These are phyloP conservation scores for Zhuqinia jingwanae DNA, from an alignment of 2,888 invertebrate species.

Conservation along the genomic window DNA sequence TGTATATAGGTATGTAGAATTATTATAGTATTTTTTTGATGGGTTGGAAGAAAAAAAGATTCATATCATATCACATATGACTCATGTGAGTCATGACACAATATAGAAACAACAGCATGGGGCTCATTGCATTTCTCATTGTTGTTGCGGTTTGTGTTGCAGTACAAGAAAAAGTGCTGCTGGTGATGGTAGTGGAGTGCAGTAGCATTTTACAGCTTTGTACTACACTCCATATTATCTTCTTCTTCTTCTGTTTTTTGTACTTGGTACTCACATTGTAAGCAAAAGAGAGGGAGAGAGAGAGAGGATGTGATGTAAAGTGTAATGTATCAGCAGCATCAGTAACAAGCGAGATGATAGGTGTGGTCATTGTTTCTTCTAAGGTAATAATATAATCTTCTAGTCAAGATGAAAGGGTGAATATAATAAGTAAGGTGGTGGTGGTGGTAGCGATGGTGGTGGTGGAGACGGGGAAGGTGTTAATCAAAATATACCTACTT, in stretches of 20 bases:
- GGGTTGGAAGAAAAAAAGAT: constrained; percentile 20
- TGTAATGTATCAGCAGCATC: constrained; percentile 43
- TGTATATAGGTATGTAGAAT: too few species aligned
- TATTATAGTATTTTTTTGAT: too few species aligned
- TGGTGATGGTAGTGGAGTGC: constrained; percentile 32
- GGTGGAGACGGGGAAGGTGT: not conserved
- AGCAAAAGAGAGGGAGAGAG: too few species aligned
- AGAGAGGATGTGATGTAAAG: not conserved
- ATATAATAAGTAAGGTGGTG: too few species aligned
- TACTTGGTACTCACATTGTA: too few species aligned
- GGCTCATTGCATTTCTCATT: constrained; percentile 35
- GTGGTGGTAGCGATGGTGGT: not conserved
- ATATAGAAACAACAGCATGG: constrained; percentile 52
- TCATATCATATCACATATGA: too few species aligned
- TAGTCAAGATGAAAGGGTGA: too few species aligned
- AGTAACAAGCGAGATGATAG: constrained; percentile 47
- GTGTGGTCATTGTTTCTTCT: constrained; percentile 50
- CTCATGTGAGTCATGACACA: too few species aligned
- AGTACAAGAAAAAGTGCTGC: too few species aligned
- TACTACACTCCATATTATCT: constrained; percentile 17
- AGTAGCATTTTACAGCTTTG: constrained; percentile 54
- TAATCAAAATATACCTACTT: not conserved
- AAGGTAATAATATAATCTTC: not conserved
- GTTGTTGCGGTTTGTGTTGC: constrained; percentile 36
- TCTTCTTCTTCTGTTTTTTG: constrained; percentile 19